A percentile compares a stretch with the other conserved stretches of the same genome.
Evolutionary conservation across 1,140 invertebrate genomes (phyloP).

Genomic region (Caenorhabditis brenneri): DNA sequence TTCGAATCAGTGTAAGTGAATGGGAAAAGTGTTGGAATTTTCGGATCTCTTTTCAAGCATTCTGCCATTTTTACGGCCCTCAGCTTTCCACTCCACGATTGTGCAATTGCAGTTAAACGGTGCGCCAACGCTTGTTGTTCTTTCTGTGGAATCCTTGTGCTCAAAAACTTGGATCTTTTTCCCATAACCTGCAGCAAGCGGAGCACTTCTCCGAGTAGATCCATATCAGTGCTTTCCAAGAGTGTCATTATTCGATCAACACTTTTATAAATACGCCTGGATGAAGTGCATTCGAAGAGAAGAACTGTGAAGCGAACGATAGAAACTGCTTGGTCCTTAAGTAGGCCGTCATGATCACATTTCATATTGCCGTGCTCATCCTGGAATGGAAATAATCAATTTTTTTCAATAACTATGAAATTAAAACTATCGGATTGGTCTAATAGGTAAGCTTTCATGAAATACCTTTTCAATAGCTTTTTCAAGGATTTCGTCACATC

Average conservation of each 20-base stretch:
- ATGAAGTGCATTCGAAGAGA: conserved; percentile 55
- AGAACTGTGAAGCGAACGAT: conserved; percentile 37
- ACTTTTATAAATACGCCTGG: conserved; percentile 50
- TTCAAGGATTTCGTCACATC: conserved; percentile 52
- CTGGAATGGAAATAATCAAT: neutral
- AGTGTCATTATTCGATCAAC: conserved; percentile 46
- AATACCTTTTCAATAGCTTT: neutral
- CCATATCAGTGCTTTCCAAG: conserved; percentile 44
- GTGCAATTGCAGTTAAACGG: conserved; percentile 45
- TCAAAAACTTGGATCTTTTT: conserved; percentile 52
- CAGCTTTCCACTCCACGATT: conserved; percentile 52
- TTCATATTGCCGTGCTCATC: neutral
- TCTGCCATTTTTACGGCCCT: conserved; percentile 50
- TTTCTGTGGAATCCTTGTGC: conserved; percentile 30
- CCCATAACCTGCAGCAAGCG: conserved; percentile 53
- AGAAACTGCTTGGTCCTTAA: neutral
- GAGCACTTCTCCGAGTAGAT: conserved; percentile 49
- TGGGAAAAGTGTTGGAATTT: conserved; percentile 43
- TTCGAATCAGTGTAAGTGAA: conserved; percentile 36
- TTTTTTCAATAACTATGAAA: neutral
- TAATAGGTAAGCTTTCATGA: neutral
- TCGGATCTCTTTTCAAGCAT: conserved; percentile 16
- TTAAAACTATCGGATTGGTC: neutral
- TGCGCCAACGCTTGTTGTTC: conserved; percentile 44
- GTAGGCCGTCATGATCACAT: neutral